Evolutionary conservation across 2,888 invertebrate genomes (phyloP), one percentile per base, ranked within the genome.

Genomic region (Leucoptera coffeella): DNA sequence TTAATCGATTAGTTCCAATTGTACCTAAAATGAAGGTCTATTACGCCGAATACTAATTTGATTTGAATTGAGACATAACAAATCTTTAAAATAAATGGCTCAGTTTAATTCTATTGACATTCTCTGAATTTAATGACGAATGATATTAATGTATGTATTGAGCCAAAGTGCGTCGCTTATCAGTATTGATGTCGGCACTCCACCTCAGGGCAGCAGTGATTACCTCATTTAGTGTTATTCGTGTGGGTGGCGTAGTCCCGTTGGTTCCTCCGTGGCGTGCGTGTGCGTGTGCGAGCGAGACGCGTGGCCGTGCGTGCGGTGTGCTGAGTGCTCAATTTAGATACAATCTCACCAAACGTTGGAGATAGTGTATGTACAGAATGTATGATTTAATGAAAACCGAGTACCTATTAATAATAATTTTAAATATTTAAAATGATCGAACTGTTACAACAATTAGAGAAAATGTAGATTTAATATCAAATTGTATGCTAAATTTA

Each of bases 301-400:
- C 32, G 26, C 44, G 53, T 59, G 58, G 61, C 58, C 47, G 55
- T 54, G 69, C 61, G 64, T 57, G 65, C 65, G 67, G 65, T 67
- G 67, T 67, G 69, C 65, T 64, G 57, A 61, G 58, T 65, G 69
- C 67, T 67, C 67, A 69, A 67, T 64, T 64, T 64, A 67, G 62
- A 62, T 61, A 64, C 59, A 60, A 59, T 60, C 58, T 64, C 67
- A 65, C 60, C 62, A 61, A 62, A 64, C 58, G 50, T 60, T 65
- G 61, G 59, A 62, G 59, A 59, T 62, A 67, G 59, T n/a, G n/a
- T n/a, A 9, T 59, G 58, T 60, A 64, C 57, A 60, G 60, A 62
- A 17, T 61, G 49, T 59, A 61, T 67, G 59, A 61, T 61, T 62
- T 61, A 65, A 65, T 57, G 51, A 62, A 53, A 62, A 62, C 57